Evolutionary conservation across 2,888 invertebrate genomes (phyloP), one percentile per base, ranked within the genome.

Genomic region (Melanargia galathea): DNA sequence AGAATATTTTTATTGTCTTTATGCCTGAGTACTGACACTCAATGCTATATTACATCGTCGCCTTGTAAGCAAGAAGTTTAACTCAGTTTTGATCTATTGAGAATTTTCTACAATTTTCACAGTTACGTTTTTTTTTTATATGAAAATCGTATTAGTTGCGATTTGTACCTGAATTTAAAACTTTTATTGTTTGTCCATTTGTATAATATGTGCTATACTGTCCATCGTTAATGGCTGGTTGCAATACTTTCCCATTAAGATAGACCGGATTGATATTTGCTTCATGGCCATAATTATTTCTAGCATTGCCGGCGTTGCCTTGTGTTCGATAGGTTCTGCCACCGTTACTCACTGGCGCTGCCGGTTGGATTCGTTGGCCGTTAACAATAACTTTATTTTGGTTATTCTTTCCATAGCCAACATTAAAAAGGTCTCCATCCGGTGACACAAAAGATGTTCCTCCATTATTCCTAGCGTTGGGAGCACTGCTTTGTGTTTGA

Each of bases 331-430:
- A 5, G 18, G 8, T 30, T 33, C 30, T 51, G 30, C 24, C 48
- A 11, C 46, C 20, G 13, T 24, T 8, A 18, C 16, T n/a, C 16
- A n/a, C 20, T 18, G 20, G 20, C 10, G 20, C 18, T 11, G 22
- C 0, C 20, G 22, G 45, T 46, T 22, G 45, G 4, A 5, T 1
- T 22, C 20, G 33, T 46, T 38, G 16, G n/a, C 60, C 40, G 45
- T 63, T 59, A 24, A 62, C 16, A 30, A 52, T 10, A 18, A 65
- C 20, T 8, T 7, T 1, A 38, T 68, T 68, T 13, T 22, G 38
- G 38, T 68, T 65, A 43, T 56, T 10, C 20, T 38, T 45, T 4
- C 65, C 63, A 45, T 51, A 30, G 20, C 65, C 65, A 24, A 65
- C n/a, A 24, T 55, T 55, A 24, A n/a, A 40, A 55, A 18, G 11